Evolutionary conservation across 2,888 invertebrate species (phyloP).

Genomic region (Mimachlamys varia): DNA sequence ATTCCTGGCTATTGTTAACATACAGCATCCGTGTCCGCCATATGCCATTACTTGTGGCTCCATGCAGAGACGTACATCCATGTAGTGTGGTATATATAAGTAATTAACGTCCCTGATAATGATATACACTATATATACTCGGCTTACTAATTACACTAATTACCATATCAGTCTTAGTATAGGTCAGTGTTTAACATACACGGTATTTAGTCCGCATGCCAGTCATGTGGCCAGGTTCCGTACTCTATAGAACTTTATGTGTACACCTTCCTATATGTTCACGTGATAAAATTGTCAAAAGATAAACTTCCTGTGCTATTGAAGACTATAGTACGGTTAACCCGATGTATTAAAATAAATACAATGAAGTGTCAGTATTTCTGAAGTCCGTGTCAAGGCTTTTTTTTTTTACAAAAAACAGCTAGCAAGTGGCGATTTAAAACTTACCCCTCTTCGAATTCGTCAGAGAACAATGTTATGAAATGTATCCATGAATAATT

Average conservation of each 20-base stretch:
- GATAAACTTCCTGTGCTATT: neutral
- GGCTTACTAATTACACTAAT: constrained; percentile 10
- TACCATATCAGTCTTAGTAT: neutral
- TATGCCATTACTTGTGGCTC: neutral
- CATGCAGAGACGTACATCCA: neutral
- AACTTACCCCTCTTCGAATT: neutral
- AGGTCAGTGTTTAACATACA: neutral
- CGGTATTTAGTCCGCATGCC: neutral
- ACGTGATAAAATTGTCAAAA: neutral
- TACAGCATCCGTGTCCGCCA: constrained; percentile 19
- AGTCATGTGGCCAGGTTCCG: neutral
- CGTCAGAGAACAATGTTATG: neutral
- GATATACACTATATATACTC: neutral
- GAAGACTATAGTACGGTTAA: neutral
- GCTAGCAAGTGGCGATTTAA: neutral
- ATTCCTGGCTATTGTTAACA: constrained; percentile 26
- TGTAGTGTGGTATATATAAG: neutral
- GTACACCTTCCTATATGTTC: neutral
- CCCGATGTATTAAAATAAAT: neutral
- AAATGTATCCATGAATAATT: neutral
- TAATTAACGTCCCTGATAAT: neutral
- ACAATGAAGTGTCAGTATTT: neutral
- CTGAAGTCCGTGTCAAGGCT: neutral
- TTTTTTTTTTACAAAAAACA: neutral
- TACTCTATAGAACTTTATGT: neutral